These are phyloP conservation scores for Melanotaenia nigrans DNA, from an alignment of 2,797 vertebrate species.

Conservation along the genomic window DNA sequence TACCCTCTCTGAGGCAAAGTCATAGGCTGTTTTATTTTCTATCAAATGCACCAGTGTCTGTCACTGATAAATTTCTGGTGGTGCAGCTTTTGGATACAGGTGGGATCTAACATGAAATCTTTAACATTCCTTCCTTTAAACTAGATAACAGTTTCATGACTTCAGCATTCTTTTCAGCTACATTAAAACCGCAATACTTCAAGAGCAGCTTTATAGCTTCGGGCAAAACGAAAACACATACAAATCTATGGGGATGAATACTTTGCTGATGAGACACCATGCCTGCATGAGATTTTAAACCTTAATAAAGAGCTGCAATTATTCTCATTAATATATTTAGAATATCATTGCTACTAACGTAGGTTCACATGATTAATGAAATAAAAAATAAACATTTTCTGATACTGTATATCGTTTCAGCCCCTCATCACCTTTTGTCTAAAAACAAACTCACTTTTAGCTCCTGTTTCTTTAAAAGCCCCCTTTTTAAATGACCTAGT, in stretches of 20 bases:
- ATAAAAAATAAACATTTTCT: neutral
- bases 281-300: neutral
- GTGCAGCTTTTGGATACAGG: conserved; percentile 37
- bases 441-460: neutral
- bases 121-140: conserved; percentile 18
- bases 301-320: neutral
- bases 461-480: no score
- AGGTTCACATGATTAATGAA: neutral
- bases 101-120: conserved; percentile 38
- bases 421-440: neutral
- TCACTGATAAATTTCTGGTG: neutral
- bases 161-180: neutral
- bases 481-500: no score
- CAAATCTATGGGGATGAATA: no score
- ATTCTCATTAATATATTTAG: neutral
- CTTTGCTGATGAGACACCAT: no score
- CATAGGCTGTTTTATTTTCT: neutral
- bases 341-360: neutral
- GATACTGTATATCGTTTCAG: neutral
- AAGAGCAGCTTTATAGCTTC: no score
- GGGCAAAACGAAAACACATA: no score
- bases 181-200: no score
- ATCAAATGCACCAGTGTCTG: neutral
- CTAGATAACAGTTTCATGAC: neutral
- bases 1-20: neutral